Evolutionary conservation across 2,113 vertebrate species (phyloP), one percentile per base, ranked within the genome.

Genomic region (Suncus etruscus): DNA sequence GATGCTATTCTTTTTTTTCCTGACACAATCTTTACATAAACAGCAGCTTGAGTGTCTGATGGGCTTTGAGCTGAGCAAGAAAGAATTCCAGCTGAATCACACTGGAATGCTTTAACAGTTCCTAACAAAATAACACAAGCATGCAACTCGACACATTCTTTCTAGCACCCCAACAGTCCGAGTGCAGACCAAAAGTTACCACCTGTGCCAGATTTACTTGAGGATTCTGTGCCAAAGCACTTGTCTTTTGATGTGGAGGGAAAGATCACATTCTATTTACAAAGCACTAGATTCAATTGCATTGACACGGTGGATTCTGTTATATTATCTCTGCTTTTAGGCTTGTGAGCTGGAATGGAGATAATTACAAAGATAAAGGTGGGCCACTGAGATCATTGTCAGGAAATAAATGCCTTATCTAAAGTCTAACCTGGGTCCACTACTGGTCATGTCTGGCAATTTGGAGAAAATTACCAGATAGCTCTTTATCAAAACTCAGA

Each of bases 31-130:
- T 93, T 89, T 94, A 18, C 27, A 80, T 32, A 93, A 90, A 93
- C 48, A 96, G 65, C 82, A 15, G 12, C 87, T 93, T 95, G 92
- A 88, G 72, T 91, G 72, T 87, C 90, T 94, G 94, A 50, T 93
- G 45, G 88, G 83, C 83, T 95, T 90, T 25, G 16, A 89, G 91
- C 48, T 50, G 81, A 65, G 72, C 61, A 79, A 94, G 76, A 22
- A 65, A 93, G 93, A 12, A n/a, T 92, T 89, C 85, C 58, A 61
- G 73, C 73, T 90, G 79, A 92, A 95, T 50, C 80, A 25, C 8
- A 18, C 31, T 81, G 10, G 24, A 73, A 58, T 94, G 51, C 47
- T 93, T 94, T 95, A 85, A 81, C 94, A 94, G 31, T 25, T 70
- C 68, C 89, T 94, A 8, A 58, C 85, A 86, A 12, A 86, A 74